phyloP scores from a whole-genome alignment of 2,113 vertebrate species.

The Eretmochelys imbricata region DNA sequence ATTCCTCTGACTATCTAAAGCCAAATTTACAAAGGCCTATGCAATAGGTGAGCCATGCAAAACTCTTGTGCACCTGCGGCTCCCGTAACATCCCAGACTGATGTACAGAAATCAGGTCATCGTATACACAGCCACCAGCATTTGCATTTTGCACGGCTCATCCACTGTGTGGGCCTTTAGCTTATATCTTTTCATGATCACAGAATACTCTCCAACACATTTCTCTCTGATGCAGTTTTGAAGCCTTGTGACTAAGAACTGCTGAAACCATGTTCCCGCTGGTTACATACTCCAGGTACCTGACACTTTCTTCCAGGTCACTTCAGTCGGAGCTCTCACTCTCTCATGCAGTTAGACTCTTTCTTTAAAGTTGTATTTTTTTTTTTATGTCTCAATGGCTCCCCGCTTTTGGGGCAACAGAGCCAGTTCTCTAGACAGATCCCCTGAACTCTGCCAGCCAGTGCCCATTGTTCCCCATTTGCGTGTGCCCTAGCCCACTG shows the following conservation, averaged over 20 bases:
- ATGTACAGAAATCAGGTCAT: not conserved
- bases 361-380: not conserved
- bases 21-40: not conserved
- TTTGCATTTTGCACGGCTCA: not conserved
- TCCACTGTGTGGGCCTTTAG: not conserved
- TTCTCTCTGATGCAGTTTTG: not conserved
- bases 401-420: not conserved
- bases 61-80: accelerated
- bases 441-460: accelerated
- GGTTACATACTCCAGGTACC: not conserved
- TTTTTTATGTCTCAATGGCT: not conserved
- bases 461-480: not conserved
- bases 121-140: accelerated
- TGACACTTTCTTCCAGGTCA: not conserved
- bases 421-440: accelerated
- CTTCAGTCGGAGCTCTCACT: not conserved
- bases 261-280: not conserved
- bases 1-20: slow-evolving; percentile 11
- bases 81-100: not conserved
- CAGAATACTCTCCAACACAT: not conserved
- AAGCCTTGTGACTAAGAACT: not conserved
- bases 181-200: not conserved
- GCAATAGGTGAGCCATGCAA: not conserved
- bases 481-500: not conserved
- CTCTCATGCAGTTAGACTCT: not conserved